Percentiles rank a stretch among this genome's conserved stretches.
Conservation (phyloP, 2,888 invertebrate species). For the Cataglyphis albicans region DNA sequence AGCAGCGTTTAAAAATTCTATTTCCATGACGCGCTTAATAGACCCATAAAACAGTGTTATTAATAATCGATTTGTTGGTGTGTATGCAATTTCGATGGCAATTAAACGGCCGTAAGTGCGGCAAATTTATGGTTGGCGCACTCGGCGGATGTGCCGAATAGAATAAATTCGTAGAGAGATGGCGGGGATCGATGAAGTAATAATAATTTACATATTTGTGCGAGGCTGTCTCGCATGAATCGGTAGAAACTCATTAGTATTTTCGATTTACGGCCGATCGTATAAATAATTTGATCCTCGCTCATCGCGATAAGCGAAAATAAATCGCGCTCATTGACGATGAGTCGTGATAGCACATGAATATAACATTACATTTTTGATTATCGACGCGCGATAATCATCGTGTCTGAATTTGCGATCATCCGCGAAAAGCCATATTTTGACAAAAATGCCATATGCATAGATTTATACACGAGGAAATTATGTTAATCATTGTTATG, state of each 20-base stretch:
- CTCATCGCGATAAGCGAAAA: conserved; percentile 21
- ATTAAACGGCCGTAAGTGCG: conserved; percentile 32
- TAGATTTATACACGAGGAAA: not conserved
- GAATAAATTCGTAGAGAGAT: not conserved
- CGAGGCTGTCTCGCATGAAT: not conserved
- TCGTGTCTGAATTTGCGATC: conserved; percentile 15
- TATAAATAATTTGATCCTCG: conserved; percentile 37
- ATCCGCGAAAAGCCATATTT: conserved; percentile 12
- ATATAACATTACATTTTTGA: conserved; percentile 25
- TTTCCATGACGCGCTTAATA: conserved; percentile 9
- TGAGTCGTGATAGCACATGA: not conserved
- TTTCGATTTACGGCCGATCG: conserved; percentile 32
- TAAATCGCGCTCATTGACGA: conserved; percentile 23
- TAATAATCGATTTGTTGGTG: conserved; percentile 37
- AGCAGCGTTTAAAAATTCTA: conserved; percentile 12
- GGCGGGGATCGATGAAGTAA: conserved; percentile 21
- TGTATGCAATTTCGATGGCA: conserved; percentile 32
- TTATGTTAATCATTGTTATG: conserved; percentile 4
- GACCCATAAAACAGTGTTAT: conserved; percentile 20
- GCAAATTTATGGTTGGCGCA: conserved; percentile 18
- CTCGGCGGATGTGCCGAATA: not conserved
- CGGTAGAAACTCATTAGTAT: conserved; percentile 37
- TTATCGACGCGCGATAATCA: not conserved
- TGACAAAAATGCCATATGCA: not conserved
- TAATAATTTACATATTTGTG: conserved; percentile 27